Evolutionary conservation across 2,888 invertebrate species (phyloP), one percentile per base, ranked within the genome.

Genomic region (Halocaridina rubra): DNA sequence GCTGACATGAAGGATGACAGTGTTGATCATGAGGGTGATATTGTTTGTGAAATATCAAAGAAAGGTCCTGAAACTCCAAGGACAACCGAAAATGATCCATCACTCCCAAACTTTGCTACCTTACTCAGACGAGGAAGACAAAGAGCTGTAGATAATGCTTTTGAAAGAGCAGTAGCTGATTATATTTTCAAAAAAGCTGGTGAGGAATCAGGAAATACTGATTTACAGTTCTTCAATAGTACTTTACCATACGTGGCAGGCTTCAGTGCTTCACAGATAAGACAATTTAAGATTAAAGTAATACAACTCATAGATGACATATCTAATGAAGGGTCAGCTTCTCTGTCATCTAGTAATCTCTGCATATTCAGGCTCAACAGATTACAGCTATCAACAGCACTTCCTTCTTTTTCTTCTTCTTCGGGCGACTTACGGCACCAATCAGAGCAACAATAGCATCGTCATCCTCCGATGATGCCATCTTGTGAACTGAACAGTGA

Each of bases 331-430:
- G 24, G 69, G 69, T 69, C 29, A 69, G 69, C 29, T 69, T 69
- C 69, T 69, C 69, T 5, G 29, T 69, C 69, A 69, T 69, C 69
- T 76, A 64, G 27, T 61, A 46, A 78, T 78, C 64, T 61, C 32
- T 61, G 64, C 78, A 78, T 30, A n/a, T n/a, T n/a, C n/a, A n/a
- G n/a, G n/a, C n/a, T n/a, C n/a, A n/a, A n/a, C n/a, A n/a, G n/a
- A n/a, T n/a, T n/a, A n/a, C n/a, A n/a, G n/a, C n/a, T n/a, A n/a
- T n/a, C n/a, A n/a, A n/a, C n/a, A n/a, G n/a, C 3, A 57, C 59
- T 32, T 74, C 57, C 29, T 59, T 33, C 24, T 76, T 19, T 53
- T 76, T 24, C n/a, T n/a, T n/a, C n/a, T n/a, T n/a, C n/a, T n/a
- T n/a, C n/a, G n/a, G n/a, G n/a, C n/a, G n/a, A n/a, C n/a, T n/a